Conservation (phyloP, 2,888 invertebrate species). For the Platycheirus albimanus region DNA sequence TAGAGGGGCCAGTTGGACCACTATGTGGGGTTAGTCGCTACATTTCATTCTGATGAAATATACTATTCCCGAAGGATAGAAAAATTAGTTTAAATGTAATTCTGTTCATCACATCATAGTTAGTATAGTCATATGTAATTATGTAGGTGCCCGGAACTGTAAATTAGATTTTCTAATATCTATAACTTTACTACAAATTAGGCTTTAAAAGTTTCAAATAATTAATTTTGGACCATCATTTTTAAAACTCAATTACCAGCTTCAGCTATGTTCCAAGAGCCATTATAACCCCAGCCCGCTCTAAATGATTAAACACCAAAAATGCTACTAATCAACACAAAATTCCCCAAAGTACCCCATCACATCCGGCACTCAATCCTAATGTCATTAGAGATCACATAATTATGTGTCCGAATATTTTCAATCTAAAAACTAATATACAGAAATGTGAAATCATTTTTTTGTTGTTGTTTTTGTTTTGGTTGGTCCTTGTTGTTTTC, state of each 20-base stretch:
- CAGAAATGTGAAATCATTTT: constrained; percentile 26
- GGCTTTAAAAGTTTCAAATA: background rate
- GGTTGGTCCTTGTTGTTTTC: no score
- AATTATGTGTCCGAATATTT: constrained; percentile 1
- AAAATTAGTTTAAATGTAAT: no score
- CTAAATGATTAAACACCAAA: constrained; percentile 44
- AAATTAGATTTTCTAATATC: background rate
- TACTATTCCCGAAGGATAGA: no score
- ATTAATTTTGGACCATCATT: background rate
- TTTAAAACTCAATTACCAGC: background rate
- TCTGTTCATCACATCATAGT: no score
- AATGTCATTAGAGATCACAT: constrained; percentile 27
- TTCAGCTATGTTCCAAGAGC: no score
- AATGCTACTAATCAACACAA: constrained; percentile 43
- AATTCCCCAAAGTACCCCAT: constrained; percentile 5
- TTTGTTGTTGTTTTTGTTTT: constrained; percentile 2
- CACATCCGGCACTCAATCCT: background rate
- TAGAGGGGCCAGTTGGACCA: no score
- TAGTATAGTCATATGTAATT: no score
- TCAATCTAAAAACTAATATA: constrained; percentile 27
- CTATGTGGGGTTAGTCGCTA: no score
- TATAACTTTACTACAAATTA: background rate
- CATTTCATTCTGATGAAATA: no score
- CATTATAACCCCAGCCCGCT: background rate
- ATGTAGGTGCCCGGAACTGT: background rate